These are phyloP conservation scores for Zaprionus africanus DNA, from an alignment of 1,140 invertebrate genomes.

Conservation along the genomic window DNA sequence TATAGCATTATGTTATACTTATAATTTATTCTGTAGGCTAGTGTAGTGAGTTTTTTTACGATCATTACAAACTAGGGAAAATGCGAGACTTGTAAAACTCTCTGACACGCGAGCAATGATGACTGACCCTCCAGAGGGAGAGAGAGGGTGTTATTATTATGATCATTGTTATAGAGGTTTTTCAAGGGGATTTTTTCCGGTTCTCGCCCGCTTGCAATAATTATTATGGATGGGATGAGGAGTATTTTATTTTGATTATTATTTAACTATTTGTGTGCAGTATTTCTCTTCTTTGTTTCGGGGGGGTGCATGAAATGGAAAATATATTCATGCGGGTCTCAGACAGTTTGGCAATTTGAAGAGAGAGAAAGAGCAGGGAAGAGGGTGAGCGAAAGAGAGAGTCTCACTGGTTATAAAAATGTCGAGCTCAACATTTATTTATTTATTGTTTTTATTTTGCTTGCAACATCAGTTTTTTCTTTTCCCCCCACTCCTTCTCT, in stretches of 20 bases:
- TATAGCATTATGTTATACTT: too few relatives aligned
- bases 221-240: slow-evolving; percentile 32
- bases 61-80: neutral
- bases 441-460: slow-evolving; percentile 39
- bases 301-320: slow-evolving; percentile 20
- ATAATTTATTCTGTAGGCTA: too few relatives aligned
- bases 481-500: neutral
- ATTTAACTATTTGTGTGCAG: neutral
- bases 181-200: slow-evolving; percentile 35
- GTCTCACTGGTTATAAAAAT: neutral
- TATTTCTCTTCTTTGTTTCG: slow-evolving; percentile 10
- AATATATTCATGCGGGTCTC: slow-evolving; percentile 36
- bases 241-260: slow-evolving; percentile 41
- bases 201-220: slow-evolving; percentile 20
- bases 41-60: neutral
- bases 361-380: neutral
- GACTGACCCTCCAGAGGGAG: slow-evolving; percentile 11
- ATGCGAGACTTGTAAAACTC: slow-evolving; percentile 12
- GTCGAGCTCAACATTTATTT: slow-evolving; percentile 25
- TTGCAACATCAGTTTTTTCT: slow-evolving; percentile 52
- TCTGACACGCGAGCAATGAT: slow-evolving; percentile 18
- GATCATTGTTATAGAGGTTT: slow-evolving; percentile 11
- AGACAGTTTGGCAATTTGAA: slow-evolving; percentile 4
- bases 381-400: neutral
- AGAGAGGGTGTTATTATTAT: slow-evolving; percentile 13